Evolutionary conservation across 37 sponge, comb jelly and placozoan species (phyloP).

Genomic region (Haliclona indistincta): DNA sequence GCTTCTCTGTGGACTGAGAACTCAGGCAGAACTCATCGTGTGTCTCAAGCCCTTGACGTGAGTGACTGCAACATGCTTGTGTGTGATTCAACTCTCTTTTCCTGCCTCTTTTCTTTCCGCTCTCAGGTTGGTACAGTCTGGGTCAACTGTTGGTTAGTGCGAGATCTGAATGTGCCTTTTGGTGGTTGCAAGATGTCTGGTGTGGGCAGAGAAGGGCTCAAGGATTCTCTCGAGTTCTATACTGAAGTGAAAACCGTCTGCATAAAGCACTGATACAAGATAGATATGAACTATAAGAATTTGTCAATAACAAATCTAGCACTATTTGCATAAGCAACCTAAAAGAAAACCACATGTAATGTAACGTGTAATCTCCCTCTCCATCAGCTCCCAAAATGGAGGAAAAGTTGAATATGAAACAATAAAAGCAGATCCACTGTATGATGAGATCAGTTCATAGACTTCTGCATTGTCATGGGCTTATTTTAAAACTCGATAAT

Average conservation of each 20-base stretch:
- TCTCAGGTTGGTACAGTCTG: conserved; percentile 91
- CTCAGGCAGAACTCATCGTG: conserved; percentile 68
- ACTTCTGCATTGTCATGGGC: too few species aligned
- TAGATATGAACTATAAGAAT: too few species aligned
- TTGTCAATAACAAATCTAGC: too few species aligned
- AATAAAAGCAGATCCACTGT: too few species aligned
- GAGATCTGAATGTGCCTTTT: conserved; percentile 87
- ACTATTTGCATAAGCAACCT: too few species aligned
- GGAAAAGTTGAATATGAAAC: too few species aligned
- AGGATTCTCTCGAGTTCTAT: conserved; percentile 83
- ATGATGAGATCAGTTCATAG: too few species aligned
- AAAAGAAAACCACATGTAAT: too few species aligned
- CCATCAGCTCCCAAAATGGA: too few species aligned
- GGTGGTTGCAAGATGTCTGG: conserved; percentile 91
- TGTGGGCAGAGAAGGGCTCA: conserved; percentile 80
- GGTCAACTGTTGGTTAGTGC: conserved; percentile 91
- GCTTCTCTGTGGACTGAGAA: conserved; percentile 88
- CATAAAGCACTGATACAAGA: conserved; percentile 62
- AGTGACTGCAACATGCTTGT: not conserved
- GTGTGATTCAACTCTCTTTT: not conserved
- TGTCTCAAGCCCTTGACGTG: conserved; percentile 75
- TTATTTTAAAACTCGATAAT: too few species aligned
- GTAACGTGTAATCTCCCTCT: too few species aligned
- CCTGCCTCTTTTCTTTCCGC: not conserved
- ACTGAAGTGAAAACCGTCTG: conserved; percentile 88